Evolutionary conservation across 2,113 vertebrate genomes (phyloP).

Genomic region (Cephalopterus ornatus): DNA sequence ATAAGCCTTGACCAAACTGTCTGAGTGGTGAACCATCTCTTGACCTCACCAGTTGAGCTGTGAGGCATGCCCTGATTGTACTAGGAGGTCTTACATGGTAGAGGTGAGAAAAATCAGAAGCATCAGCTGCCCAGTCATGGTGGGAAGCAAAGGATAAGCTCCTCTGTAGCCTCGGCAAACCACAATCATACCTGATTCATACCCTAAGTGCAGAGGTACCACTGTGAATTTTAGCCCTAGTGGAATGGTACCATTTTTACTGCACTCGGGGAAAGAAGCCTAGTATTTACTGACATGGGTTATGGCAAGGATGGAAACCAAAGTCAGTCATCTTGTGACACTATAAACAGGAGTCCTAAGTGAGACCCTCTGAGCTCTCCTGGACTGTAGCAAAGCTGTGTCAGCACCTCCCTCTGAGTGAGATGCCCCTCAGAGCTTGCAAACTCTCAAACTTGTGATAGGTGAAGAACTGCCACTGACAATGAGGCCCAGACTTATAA

Average conservation of each 20-base stretch:
- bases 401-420: background rate
- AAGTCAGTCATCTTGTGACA: background rate
- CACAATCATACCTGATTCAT: background rate
- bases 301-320: background rate
- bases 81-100: background rate
- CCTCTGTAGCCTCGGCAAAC: background rate
- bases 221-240: background rate
- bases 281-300: background rate
- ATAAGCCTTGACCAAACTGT: background rate
- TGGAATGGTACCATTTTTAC: background rate
- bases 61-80: accelerated
- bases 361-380: background rate
- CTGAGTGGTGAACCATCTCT: background rate
- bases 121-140: background rate
- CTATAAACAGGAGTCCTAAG: background rate
- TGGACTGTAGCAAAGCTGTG: background rate
- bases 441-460: background rate
- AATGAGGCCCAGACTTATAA: background rate
- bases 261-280: background rate
- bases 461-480: accelerated
- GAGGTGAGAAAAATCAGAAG: background rate
- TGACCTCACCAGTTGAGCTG: background rate
- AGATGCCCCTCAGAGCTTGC: background rate
- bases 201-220: background rate
- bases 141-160: background rate